Conservation (phyloP, 2,113 vertebrate species). For the Otolemur garnettii region DNA sequence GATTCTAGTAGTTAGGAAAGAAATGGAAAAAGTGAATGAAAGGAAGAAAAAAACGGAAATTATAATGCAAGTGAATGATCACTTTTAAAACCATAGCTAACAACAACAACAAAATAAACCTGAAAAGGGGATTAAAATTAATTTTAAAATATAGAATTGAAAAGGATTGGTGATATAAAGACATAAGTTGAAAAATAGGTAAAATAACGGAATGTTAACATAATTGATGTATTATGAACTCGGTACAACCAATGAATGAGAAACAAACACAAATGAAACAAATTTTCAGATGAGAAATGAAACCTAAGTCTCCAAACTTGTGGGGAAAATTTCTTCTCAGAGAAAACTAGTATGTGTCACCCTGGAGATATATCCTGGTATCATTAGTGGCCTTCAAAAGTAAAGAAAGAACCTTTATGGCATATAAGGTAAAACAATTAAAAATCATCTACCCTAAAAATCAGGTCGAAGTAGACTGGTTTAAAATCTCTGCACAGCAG, state of each 20-base stretch:
- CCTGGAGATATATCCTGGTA: neutral
- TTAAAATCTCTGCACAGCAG: neutral
- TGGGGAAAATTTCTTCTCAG: neutral
- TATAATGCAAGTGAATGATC: neutral
- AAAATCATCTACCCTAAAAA: neutral
- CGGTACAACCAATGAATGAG: neutral
- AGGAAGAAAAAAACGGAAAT: neutral
- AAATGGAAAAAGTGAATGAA: neutral
- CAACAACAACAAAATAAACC: neutral
- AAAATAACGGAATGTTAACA: neutral
- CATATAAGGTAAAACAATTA: neutral
- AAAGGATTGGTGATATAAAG: neutral
- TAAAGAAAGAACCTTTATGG: neutral
- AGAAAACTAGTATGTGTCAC: neutral
- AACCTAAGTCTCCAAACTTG: neutral
- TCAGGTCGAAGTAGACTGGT: neutral
- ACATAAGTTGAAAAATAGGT: neutral
- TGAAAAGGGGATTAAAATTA: neutral
- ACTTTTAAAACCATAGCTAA: neutral
- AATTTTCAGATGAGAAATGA: neutral
- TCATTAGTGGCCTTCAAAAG: neutral
- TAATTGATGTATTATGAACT: neutral
- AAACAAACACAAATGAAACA: constrained; percentile 8
- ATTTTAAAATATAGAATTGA: neutral
- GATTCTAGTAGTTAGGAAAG: neutral